Conservation (phyloP, 2,113 vertebrate genomes). For the Copsychus sechellarum region DNA sequence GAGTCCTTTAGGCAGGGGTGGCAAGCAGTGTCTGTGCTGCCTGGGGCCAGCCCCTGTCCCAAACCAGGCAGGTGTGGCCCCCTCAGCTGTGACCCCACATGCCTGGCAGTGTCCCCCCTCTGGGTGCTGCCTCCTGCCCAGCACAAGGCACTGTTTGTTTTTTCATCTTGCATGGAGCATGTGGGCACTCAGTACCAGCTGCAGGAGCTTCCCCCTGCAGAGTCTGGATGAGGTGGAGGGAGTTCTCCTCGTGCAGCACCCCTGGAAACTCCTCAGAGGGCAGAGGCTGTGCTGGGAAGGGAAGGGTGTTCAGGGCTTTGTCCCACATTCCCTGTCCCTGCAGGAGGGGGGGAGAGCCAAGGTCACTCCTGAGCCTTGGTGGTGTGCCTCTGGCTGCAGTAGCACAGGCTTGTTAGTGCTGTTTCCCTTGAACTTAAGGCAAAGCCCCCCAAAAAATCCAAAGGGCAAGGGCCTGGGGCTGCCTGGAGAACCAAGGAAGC, state of each 20-base stretch:
- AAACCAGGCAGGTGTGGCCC: neutral
- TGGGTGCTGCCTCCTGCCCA: neutral
- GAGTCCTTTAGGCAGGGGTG: neutral
- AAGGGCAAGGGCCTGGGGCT: neutral
- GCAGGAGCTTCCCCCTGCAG: neutral
- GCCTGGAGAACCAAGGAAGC: neutral
- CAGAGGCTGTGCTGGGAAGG: neutral
- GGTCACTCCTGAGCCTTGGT: neutral
- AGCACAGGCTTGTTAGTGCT: neutral
- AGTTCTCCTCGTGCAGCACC: neutral
- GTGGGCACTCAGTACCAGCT: neutral
- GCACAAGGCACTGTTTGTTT: accelerated
- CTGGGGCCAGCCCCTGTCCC: neutral
- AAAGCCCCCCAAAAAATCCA: no score
- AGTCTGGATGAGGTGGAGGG: neutral
- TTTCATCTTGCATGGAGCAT: accelerated
- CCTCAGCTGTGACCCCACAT: no score
- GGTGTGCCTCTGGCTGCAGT: accelerated
- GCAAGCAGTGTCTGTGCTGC: accelerated
- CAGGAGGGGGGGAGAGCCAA: neutral
- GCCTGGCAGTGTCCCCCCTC: neutral
- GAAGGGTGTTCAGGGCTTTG: neutral
- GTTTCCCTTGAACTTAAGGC: neutral
- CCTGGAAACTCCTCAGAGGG: neutral
- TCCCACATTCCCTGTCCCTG: neutral